Base-by-base conservation (phyloP, 2,113 vertebrate genomes). In the Daubentonia madagascariensis region DNA sequence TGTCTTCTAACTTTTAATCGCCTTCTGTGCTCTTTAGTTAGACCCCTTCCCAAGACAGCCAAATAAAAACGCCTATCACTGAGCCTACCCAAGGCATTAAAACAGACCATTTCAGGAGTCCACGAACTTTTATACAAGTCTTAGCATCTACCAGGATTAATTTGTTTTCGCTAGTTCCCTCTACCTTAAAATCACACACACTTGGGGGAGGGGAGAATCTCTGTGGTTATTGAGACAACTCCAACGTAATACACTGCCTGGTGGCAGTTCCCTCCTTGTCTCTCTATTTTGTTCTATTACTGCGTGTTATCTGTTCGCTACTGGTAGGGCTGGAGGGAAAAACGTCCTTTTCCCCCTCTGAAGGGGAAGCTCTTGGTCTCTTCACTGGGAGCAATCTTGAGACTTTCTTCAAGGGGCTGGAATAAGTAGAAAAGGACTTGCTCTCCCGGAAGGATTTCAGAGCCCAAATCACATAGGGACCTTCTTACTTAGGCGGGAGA, bases 71-170 rank as follows among this genome's bases (percentile, higher is more conserved):
- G 70, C 67, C 52, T 25, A 16, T 35, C 35, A 17, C 92, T 40
- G 25, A 61, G 79, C 59, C 40, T 3, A 59, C 9, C 89, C 63
- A 40, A 72, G 87, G 80, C 14, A 48, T 78, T 80, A 96, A 63
- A 37, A 79, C 59, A 32, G 45, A 16, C 8, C 18, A 61, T 32
- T 67, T 81, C 25, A 48, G 22, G 28, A 96, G 30, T 96, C 86
- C 40, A 73, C 35, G 61, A 98, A 99, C 98, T 99, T 98, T 98
- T 89, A 25, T 13, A 83, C 43, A 63, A 61, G 37, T 0, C 1
- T 95, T 83, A 84, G n/a, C 52, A 22, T 8, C 83, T 67, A 81
- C 28, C 18, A 7, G 81, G 57, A 70, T 43, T 61, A 22, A 35
- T 52, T 85, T 54, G 11, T 70, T 43, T 86, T 86, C 73, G 88